Base-by-base conservation (phyloP, 2,113 vertebrate species). In the Cervus canadensis region DNA sequence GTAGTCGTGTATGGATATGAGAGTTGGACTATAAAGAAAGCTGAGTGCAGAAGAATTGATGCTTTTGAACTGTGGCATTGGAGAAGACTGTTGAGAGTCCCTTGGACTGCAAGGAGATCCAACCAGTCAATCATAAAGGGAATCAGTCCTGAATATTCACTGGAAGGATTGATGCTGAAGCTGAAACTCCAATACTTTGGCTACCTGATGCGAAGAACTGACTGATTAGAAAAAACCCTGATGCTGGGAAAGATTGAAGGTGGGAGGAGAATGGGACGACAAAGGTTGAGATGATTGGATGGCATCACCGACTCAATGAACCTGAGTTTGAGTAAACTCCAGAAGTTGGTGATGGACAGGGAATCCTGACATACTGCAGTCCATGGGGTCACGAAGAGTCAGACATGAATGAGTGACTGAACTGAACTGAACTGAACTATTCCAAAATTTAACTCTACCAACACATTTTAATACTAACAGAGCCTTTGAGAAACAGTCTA, bases 401-500 rank as follows among this genome's bases (percentile, higher is more conserved):
- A 23, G n/a, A 74, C 10, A 40, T 12, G 10, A 74, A 21, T 23
- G n/a, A 74, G n/a, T 40, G 67, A 74, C 67, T 74, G 67, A 40
- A 40, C n/a, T 40, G 64, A 71, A 71, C 2, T 36, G 67, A 71
- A 71, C 2, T 40, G 67, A 40, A 57, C 21, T 62, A 83, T 30
- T 86, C 6, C 16, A 48, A n/a, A 54, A 89, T 88, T 91, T 76
- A 91, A n/a, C 45, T 79, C 30, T 67, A 71, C 84, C 28, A 78
- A 67, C 26, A 5, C 36, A 33, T 76, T 94, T 57, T 81, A 88
- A 56, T 56, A 50, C 48, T 57, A 50, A 17, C 36, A 60, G 25
- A 92, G 40, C 5, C 83, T 94, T 93, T 94, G 83, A 93, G 30
- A 94, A 54, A 19, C 5, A 43, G 3, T 57, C 5, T 79, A 52